phyloP scores from a whole-genome alignment of 2,797 vertebrate species.

The Taeniopygia guttata region DNA sequence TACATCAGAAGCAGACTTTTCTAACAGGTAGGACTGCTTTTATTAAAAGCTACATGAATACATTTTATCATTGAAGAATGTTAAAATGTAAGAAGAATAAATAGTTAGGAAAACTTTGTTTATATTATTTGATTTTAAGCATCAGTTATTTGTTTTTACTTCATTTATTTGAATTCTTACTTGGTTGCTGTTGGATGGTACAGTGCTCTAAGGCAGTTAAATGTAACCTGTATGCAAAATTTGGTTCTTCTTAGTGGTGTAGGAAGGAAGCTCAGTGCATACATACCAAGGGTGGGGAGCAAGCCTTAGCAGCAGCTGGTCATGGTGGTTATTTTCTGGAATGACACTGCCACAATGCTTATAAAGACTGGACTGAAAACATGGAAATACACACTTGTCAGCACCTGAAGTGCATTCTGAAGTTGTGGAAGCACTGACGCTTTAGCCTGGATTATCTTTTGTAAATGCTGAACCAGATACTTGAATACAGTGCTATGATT shows the following conservation, averaged over 20 bases:
- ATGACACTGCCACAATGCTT: slow-evolving; percentile 90
- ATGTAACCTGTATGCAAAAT: background rate
- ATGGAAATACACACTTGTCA: slow-evolving; percentile 91
- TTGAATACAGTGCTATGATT: slow-evolving; percentile 96
- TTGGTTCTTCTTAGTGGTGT: background rate
- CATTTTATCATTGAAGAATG: background rate
- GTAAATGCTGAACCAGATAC: slow-evolving; percentile 93
- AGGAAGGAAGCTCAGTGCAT: slow-evolving; percentile 92
- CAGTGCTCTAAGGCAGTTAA: background rate
- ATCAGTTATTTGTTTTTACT: background rate
- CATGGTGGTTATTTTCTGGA: slow-evolving; percentile 93
- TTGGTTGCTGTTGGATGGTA: background rate
- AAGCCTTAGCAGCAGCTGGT: slow-evolving; percentile 90
- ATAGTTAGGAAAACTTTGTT: background rate
- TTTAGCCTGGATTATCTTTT: slow-evolving; percentile 91
- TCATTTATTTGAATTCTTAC: background rate
- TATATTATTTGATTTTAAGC: background rate
- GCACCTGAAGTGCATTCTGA: slow-evolving; percentile 93
- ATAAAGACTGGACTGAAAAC: slow-evolving; percentile 95
- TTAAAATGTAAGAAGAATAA: background rate
- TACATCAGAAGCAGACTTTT: background rate
- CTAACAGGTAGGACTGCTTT: background rate
- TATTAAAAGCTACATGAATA: background rate
- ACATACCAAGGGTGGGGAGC: slow-evolving; percentile 86
- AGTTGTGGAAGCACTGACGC: slow-evolving; percentile 93